Evolutionary conservation across 2,888 invertebrate species (phyloP).

Genomic region (Agonopterix alstromeriana): DNA sequence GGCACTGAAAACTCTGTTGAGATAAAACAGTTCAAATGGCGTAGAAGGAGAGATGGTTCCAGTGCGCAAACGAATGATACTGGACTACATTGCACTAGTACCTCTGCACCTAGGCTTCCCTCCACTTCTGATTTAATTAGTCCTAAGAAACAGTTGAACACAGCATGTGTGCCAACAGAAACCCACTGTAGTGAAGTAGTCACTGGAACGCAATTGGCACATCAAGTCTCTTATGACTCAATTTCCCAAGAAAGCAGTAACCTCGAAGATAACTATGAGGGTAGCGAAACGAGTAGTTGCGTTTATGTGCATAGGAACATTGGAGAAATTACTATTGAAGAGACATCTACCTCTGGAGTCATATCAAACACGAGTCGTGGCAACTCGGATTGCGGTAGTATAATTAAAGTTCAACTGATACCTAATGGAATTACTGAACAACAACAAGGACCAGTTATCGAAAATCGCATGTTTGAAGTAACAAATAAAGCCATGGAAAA

Average conservation of each 20-base stretch:
- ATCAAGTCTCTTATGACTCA: neutral
- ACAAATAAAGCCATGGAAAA: slow-evolving; percentile 38
- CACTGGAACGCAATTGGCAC: neutral
- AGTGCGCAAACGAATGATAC: too few relatives aligned
- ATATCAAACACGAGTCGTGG: slow-evolving; percentile 5
- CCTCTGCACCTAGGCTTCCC: too few relatives aligned
- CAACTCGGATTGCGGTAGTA: too few relatives aligned
- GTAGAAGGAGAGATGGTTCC: slow-evolving; percentile 14
- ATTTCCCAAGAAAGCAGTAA: neutral
- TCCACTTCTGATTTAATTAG: too few relatives aligned
- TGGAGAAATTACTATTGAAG: slow-evolving; percentile 4
- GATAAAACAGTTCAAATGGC: slow-evolving; percentile 30
- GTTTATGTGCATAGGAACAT: slow-evolving; percentile 4
- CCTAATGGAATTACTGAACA: too few relatives aligned
- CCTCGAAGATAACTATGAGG: slow-evolving; percentile 5
- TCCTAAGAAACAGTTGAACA: too few relatives aligned
- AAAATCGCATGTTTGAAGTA: slow-evolving; percentile 35
- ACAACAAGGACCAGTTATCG: too few relatives aligned
- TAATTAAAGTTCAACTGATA: too few relatives aligned
- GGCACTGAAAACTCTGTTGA: slow-evolving; percentile 9
- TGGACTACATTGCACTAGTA: too few relatives aligned
- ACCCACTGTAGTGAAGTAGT: too few relatives aligned
- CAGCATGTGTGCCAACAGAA: too few relatives aligned
- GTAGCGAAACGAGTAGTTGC: slow-evolving; percentile 16
- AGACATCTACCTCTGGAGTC: slow-evolving; percentile 7